Evolutionary conservation across 2,797 vertebrate species (phyloP), one percentile per base, ranked within the genome.

Genomic region (Orientallactaga sibirica): DNA sequence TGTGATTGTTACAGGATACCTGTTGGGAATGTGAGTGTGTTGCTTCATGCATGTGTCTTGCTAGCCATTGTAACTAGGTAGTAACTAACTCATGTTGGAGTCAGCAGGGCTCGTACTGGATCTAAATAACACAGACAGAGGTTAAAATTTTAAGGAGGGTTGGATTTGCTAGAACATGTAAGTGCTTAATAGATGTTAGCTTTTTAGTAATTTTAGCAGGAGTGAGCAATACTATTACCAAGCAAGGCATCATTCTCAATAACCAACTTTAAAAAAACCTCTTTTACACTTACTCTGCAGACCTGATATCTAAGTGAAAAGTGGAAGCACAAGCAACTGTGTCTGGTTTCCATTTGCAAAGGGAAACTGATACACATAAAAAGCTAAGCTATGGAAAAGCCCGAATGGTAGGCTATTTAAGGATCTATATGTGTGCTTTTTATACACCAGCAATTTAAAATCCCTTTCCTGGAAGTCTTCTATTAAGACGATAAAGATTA

Each of bases 331-430:
- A 71, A 80, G 85, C 20, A 80, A 52, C 33, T 24, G n/a, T 58
- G 48, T 75, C 86, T 88, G 79, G 41, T 27, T 48, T 95, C 78
- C 83, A 41, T 92, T 79, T 95, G 41, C 67, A 93, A 83, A 95
- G 43, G 64, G 81, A 91, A 95, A 77, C 82, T 76, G 83, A 82
- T 85, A 61, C 12, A 20, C 18, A 18, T 79, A 77, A 93, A 85
- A 84, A 61, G 24, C 19, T 8, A 86, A 88, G 18, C 48, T 80
- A 14, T 86, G 88, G 76, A 82, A 94, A 94, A 95, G 12, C 25
- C n/a, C 29, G 61, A 83, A 94, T 3, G 43, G 43, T 68, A 78
- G 61, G 37, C 33, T 91, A 61, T 80, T 77, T 88, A 84, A 92
- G 25, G 73, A 79, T 27, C 33, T 41, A 10, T 77, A 76, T 77